Percentiles rank a stretch among this genome's conserved stretches.
phyloP scores from a whole-genome alignment of 2,797 vertebrate species.

The Syncerus caffer region DNA sequence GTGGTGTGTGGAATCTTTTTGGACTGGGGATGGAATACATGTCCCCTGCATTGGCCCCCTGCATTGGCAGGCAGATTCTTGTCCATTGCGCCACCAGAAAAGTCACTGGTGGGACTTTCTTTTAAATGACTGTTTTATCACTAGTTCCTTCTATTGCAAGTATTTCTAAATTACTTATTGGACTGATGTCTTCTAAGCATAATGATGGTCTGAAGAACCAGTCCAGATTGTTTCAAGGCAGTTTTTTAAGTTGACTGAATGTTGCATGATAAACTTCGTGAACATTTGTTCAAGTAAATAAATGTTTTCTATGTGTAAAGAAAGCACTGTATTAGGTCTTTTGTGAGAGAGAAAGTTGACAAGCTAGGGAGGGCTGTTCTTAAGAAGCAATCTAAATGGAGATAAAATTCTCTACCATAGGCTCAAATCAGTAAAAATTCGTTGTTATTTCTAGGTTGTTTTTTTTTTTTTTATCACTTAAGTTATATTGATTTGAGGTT shows the following conservation, averaged over 20 bases:
- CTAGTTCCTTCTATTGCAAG: constrained; percentile 9
- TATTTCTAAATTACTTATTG: neutral
- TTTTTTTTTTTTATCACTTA: neutral
- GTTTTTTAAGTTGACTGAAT: constrained; percentile 3
- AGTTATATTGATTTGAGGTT: neutral
- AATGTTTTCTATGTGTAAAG: neutral
- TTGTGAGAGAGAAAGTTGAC: neutral
- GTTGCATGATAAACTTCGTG: neutral
- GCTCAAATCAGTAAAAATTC: neutral
- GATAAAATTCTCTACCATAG: neutral
- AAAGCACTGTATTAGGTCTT: neutral
- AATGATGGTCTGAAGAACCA: neutral
- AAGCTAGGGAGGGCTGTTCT: neutral
- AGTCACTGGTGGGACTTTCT: neutral
- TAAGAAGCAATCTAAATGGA: neutral
- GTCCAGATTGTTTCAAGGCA: neutral
- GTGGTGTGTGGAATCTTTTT: neutral
- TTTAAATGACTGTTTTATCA: neutral
- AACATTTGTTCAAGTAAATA: neutral
- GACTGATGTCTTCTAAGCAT: constrained; percentile 17
- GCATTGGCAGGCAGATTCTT: neutral
- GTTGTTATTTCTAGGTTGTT: neutral
- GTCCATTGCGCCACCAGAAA: neutral
- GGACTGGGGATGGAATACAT: neutral
- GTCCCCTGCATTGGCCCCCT: neutral